These are phyloP conservation scores for Cyclopterus lumpus DNA, from an alignment of 2,797 vertebrate genomes.

Conservation along the genomic window DNA sequence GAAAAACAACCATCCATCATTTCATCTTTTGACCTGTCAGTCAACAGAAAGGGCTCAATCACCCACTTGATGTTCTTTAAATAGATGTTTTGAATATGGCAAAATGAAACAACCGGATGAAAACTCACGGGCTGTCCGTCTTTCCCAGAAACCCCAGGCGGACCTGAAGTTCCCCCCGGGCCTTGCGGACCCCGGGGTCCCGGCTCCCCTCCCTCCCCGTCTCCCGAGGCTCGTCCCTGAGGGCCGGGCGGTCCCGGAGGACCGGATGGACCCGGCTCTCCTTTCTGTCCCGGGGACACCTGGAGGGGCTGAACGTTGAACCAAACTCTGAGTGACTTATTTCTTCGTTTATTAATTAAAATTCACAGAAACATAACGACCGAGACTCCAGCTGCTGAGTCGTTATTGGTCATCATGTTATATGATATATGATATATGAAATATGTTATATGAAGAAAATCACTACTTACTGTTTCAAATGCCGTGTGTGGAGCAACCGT, in stretches of 20 bases:
- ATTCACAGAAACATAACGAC: neutral
- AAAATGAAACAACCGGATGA: neutral
- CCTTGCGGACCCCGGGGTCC: conserved; percentile 77
- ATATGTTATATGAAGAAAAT: neutral
- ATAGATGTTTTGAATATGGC: neutral
- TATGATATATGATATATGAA: too few relatives aligned
- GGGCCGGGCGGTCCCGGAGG: conserved; percentile 72
- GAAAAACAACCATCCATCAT: conserved; percentile 28
- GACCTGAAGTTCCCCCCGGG: conserved; percentile 59
- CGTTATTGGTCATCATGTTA: too few relatives aligned
- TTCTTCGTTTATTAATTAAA: neutral
- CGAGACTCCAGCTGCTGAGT: neutral
- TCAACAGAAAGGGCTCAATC: neutral
- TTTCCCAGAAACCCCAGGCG: conserved; percentile 75
- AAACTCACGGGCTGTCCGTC: conserved; percentile 79
- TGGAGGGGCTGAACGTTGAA: conserved; percentile 40
- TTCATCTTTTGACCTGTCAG: neutral
- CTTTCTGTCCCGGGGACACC: conserved; percentile 70
- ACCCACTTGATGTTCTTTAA: neutral
- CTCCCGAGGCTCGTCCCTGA: conserved; percentile 56
- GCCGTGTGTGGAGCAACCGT: neutral
- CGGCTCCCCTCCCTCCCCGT: conserved; percentile 60
- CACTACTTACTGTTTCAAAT: conserved; percentile 55
- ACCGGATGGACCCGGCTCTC: conserved; percentile 73
- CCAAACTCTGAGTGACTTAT: neutral